A percentile compares a stretch with the other conserved stretches of the same genome.
These are phyloP conservation scores for Heliconius sara DNA, from an alignment of 2,888 invertebrate genomes.

Conservation along the genomic window DNA sequence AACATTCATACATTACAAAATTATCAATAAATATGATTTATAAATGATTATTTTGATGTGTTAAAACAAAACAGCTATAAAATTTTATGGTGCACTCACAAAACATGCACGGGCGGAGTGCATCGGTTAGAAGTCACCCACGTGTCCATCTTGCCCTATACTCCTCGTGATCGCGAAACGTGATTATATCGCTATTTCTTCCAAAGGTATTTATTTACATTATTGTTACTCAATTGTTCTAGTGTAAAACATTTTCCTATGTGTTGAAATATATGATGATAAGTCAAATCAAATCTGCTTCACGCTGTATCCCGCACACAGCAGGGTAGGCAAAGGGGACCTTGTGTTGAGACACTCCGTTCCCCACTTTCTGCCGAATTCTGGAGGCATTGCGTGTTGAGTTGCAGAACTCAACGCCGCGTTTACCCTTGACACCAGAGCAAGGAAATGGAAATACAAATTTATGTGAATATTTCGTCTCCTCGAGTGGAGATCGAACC, in stretches of 20 bases:
- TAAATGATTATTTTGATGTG: neutral
- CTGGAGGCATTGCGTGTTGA: too few relatives aligned
- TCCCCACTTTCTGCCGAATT: too few relatives aligned
- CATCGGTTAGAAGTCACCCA: constrained; percentile 6
- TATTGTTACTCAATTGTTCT: too few relatives aligned
- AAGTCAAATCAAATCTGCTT: too few relatives aligned
- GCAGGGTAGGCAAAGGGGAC: too few relatives aligned
- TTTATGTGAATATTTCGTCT: too few relatives aligned
- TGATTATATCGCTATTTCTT: constrained; percentile 2
- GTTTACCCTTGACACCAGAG: too few relatives aligned
- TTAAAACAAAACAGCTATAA: neutral
- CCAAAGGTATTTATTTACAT: neutral
- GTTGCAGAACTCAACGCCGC: too few relatives aligned
- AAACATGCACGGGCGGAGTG: neutral
- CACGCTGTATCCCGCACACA: too few relatives aligned
- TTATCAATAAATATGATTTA: constrained; percentile 7
- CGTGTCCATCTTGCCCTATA: constrained; percentile 13
- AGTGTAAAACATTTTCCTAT: neutral
- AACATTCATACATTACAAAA: neutral
- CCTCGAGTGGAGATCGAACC: too few relatives aligned
- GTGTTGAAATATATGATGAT: neutral
- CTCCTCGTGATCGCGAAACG: constrained; percentile 20
- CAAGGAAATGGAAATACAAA: too few relatives aligned
- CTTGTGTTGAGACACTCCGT: too few relatives aligned
- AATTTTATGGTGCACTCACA: constrained; percentile 3